Conservation (phyloP, 2,888 invertebrate species). For the Limenitis camilla region DNA sequence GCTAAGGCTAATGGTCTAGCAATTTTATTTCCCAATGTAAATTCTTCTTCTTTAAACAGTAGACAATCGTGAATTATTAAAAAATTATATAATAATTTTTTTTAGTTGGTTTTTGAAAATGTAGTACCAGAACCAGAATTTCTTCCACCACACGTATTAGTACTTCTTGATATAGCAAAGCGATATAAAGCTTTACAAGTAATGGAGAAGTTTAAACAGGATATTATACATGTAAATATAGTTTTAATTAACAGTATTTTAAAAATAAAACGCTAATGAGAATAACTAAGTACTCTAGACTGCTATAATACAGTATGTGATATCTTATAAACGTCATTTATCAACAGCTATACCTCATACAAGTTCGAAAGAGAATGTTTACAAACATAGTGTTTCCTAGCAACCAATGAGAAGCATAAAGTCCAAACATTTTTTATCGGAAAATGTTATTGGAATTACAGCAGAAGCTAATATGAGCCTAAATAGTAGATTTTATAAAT, state of each 20-base stretch:
- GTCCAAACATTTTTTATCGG: too few relatives aligned
- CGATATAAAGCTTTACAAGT: constrained; percentile 45
- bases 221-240: constrained; percentile 50
- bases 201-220: constrained; percentile 33
- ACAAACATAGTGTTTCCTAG: too few relatives aligned
- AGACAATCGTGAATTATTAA: too few relatives aligned
- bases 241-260: background rate
- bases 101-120: constrained; percentile 46
- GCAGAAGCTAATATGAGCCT: too few relatives aligned
- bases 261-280: background rate
- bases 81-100: background rate
- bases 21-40: constrained; percentile 55
- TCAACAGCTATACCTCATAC: too few relatives aligned
- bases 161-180: constrained; percentile 48
- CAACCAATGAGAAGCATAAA: too few relatives aligned
- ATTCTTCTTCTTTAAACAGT: too few relatives aligned
- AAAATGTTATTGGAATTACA: too few relatives aligned
- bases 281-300: background rate
- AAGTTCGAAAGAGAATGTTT: too few relatives aligned
- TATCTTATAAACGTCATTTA: too few relatives aligned
- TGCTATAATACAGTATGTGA: too few relatives aligned
- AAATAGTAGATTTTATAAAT: too few relatives aligned
- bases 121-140: constrained; percentile 52
- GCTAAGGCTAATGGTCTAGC: constrained; percentile 61
- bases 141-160: constrained; percentile 54